Conservation (phyloP, 2,888 invertebrate genomes). For the Himalopsyche tibetana region DNA sequence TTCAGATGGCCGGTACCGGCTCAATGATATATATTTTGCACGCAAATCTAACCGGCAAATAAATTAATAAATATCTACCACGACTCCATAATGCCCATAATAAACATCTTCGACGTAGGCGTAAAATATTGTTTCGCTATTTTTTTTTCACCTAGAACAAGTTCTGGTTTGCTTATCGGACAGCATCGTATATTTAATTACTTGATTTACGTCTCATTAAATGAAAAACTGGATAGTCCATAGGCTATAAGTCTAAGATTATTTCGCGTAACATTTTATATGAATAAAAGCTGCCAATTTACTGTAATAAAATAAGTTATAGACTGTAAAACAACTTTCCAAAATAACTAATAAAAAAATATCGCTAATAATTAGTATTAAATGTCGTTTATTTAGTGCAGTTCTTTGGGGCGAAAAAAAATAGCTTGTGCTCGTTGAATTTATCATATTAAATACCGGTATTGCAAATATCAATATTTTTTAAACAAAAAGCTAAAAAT, state of each 20-base stretch:
- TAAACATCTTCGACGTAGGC: neutral
- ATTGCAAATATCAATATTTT: no score
- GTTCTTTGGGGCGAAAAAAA: no score
- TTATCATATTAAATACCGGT: no score
- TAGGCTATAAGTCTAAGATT: neutral
- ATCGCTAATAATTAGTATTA: neutral
- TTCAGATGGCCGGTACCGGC: neutral
- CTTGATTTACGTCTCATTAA: constrained; percentile 24
- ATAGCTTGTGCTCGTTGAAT: no score
- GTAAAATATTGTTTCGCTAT: constrained; percentile 7
- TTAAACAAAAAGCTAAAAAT: no score
- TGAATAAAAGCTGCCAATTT: neutral
- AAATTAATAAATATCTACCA: no score
- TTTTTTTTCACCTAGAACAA: neutral
- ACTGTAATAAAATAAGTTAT: constrained; percentile 13
- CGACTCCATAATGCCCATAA: constrained; percentile 13
- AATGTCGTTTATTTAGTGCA: no score
- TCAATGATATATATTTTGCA: neutral
- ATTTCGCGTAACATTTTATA: neutral
- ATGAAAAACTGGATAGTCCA: neutral
- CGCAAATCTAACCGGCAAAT: neutral
- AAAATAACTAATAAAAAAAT: neutral
- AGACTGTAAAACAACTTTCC: neutral
- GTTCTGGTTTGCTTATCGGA: neutral
- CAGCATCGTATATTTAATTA: constrained; percentile 23